phyloP scores from a whole-genome alignment of 2,888 invertebrate species.

The Lepidocyrtinus sp. region DNA sequence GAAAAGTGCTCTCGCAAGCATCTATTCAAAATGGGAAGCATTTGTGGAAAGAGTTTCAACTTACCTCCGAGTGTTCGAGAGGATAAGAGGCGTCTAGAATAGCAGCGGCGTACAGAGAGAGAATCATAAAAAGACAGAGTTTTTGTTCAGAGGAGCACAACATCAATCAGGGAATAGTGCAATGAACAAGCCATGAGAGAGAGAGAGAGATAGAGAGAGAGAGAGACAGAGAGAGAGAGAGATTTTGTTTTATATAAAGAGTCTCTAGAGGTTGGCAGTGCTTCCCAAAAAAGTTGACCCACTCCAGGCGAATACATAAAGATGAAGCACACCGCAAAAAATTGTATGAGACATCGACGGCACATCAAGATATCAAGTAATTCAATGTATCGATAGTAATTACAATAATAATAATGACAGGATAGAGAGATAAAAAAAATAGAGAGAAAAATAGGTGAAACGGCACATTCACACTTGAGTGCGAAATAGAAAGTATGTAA shows the following conservation, averaged over 20 bases:
- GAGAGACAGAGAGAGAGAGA: too few species aligned
- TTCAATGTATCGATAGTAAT: constrained; percentile 24
- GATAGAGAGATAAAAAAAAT: constrained; percentile 38
- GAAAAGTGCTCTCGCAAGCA: constrained; percentile 63
- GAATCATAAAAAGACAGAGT: constrained; percentile 70
- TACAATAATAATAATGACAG: constrained; percentile 37
- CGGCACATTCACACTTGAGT: constrained; percentile 66
- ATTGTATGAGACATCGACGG: constrained; percentile 69
- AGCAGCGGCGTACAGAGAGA: constrained; percentile 70
- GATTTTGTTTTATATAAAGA: constrained; percentile 52
- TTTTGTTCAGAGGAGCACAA: constrained; percentile 70
- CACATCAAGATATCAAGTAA: constrained; percentile 66
- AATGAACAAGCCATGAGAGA: constrained; percentile 66
- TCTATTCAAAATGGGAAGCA: constrained; percentile 70
- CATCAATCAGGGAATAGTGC: constrained; percentile 69
- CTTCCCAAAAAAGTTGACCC: constrained; percentile 63
- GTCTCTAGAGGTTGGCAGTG: constrained; percentile 68
- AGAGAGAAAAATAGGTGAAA: constrained; percentile 67
- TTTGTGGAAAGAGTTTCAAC: constrained; percentile 70
- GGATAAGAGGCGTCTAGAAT: constrained; percentile 70
- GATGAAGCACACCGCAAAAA: constrained; percentile 68
- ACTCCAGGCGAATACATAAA: constrained; percentile 61
- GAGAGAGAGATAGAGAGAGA: constrained; percentile 39
- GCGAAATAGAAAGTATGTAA: constrained; percentile 33
- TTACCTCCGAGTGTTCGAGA: constrained; percentile 70